Percentiles rank a stretch among this genome's conserved stretches.
phyloP scores from a whole-genome alignment of 2,888 invertebrate genomes.

The Lithophane leautieri region DNA sequence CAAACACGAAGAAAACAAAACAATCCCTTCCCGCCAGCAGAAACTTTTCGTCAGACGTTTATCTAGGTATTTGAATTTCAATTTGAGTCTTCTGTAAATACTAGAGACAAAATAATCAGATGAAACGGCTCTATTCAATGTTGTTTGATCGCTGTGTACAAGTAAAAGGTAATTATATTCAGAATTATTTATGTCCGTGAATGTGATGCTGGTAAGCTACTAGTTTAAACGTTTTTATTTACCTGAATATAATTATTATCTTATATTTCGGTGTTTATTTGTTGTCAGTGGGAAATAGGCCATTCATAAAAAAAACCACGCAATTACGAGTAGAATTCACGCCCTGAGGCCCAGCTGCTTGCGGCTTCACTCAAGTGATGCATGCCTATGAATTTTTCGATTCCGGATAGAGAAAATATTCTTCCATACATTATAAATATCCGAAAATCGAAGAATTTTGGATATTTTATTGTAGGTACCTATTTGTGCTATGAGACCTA shows the following conservation, averaged over 20 bases:
- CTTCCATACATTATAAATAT: background rate
- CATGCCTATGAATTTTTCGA: no score
- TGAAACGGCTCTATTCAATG: background rate
- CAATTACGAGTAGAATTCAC: background rate
- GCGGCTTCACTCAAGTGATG: no score
- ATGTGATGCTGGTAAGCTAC: no score
- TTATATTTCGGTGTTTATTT: background rate
- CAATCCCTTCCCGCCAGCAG: background rate
- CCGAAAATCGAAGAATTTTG: background rate
- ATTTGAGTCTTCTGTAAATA: background rate
- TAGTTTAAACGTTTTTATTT: conserved; percentile 8
- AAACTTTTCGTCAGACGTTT: background rate
- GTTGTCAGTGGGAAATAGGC: no score
- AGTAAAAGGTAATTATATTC: background rate
- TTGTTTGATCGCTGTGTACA: background rate
- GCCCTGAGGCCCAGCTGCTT: background rate
- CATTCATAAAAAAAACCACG: background rate
- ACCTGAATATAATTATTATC: background rate
- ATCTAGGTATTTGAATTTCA: no score
- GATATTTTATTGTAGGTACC: background rate
- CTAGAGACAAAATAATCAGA: background rate
- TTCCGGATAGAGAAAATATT: background rate
- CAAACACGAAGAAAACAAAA: background rate
- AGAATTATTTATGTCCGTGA: background rate
- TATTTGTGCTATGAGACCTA: background rate